Evolutionary conservation across 1,140 invertebrate genomes (phyloP).

Genomic region (Microvelia longipes): DNA sequence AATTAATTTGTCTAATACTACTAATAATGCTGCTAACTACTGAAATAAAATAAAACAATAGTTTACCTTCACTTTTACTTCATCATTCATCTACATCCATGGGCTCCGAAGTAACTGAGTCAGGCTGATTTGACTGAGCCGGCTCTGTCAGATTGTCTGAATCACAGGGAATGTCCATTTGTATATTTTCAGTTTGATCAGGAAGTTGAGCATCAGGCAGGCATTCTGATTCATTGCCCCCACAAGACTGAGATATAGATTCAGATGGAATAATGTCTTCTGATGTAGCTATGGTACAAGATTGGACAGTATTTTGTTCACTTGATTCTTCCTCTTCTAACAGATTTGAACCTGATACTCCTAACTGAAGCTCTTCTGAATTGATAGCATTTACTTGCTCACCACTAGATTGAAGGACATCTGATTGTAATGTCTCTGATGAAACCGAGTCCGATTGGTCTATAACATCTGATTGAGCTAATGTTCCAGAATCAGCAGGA

Average conservation of each 20-base stretch:
- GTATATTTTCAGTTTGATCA: neutral
- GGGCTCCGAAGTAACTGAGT: neutral
- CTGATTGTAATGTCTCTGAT: no score
- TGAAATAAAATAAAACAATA: no score
- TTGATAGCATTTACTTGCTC: no score
- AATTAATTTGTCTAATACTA: no score
- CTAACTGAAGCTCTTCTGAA: no score
- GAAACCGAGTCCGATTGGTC: neutral
- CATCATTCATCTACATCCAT: neutral
- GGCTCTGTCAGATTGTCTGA: neutral
- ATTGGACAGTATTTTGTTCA: neutral
- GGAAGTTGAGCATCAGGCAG: no score
- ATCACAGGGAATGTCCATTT: neutral
- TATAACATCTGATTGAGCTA: neutral
- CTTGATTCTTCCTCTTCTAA: no score
- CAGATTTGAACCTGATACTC: no score
- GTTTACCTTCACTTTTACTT: neutral
- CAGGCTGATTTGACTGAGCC: neutral
- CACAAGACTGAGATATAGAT: neutral
- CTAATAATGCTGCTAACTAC: no score
- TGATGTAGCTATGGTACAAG: neutral
- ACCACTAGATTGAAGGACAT: no score
- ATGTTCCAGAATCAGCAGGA: neutral
- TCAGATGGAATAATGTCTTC: neutral
- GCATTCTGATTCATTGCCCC: neutral